Percentiles rank a stretch among this genome's conserved stretches.
These are phyloP conservation scores for Crypturellus tataupa DNA, from an alignment of 2,797 vertebrate species.

Conservation along the genomic window DNA sequence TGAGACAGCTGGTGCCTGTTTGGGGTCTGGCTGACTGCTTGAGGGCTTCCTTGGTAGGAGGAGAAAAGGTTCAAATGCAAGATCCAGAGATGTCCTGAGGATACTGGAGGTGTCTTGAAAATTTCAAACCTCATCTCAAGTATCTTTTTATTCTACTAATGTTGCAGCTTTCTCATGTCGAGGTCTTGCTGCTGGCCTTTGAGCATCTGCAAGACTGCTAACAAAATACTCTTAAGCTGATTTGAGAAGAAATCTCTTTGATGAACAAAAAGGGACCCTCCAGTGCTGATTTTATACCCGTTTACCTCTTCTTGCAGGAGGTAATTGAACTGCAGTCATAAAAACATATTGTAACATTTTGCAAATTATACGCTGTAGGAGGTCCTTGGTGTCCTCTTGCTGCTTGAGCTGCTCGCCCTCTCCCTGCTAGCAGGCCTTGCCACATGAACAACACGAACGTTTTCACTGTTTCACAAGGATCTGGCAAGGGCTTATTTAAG, in stretches of 20 bases:
- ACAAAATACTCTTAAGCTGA: background rate
- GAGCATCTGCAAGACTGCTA: background rate
- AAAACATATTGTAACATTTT: background rate
- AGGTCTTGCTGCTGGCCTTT: background rate
- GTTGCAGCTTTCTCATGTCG: background rate
- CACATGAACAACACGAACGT: background rate
- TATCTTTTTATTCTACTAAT: background rate
- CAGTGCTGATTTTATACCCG: background rate
- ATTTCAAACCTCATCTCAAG: background rate
- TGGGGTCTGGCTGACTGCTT: background rate
- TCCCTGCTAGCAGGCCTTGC: background rate
- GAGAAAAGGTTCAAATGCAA: background rate
- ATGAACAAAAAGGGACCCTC: background rate
- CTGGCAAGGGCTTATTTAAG: background rate
- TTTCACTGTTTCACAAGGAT: background rate
- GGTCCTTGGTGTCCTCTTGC: background rate
- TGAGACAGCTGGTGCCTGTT: background rate
- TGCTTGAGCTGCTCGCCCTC: background rate
- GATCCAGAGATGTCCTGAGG: background rate
- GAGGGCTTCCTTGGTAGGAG: rapidly evolving
- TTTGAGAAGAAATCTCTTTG: background rate
- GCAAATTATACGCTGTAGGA: background rate
- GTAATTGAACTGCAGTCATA: background rate
- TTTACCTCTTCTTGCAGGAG: background rate
- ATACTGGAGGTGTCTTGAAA: background rate